Percentiles rank a stretch among this genome's conserved stretches.
Evolutionary conservation across 2,888 invertebrate genomes (phyloP).

Genomic region (Dione juno): DNA sequence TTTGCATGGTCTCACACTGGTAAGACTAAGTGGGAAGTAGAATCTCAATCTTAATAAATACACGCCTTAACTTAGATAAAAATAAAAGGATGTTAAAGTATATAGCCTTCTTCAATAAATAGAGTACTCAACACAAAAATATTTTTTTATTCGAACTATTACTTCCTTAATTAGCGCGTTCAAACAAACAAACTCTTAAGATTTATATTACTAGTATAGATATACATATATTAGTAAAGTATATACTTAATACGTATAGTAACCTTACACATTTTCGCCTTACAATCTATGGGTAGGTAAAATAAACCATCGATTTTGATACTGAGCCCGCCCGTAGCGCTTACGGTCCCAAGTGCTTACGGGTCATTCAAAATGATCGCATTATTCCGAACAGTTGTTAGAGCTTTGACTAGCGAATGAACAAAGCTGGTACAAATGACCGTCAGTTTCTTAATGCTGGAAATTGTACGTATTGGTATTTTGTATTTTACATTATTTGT

Average conservation of each 20-base stretch:
- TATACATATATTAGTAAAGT: too few species aligned
- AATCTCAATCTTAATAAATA: too few species aligned
- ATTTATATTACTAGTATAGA: too few species aligned
- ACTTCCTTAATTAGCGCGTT: too few species aligned
- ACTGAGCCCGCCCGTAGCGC: constrained; percentile 6
- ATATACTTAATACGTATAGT: not conserved
- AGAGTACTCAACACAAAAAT: too few species aligned
- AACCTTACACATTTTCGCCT: not conserved
- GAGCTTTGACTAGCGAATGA: constrained; percentile 17
- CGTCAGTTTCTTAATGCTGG: not conserved
- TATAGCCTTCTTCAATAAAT: too few species aligned
- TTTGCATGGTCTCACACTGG: too few species aligned
- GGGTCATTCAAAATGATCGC: constrained; percentile 24
- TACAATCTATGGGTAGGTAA: constrained; percentile 3
- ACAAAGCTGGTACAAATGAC: constrained; percentile 20
- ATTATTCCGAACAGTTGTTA: constrained; percentile 26
- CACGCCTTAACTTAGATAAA: too few species aligned
- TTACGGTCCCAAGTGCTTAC: constrained; percentile 17
- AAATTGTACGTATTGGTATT: not conserved
- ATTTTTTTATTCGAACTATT: too few species aligned
- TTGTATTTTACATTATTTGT: not conserved
- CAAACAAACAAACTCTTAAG: too few species aligned
- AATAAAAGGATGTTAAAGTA: too few species aligned
- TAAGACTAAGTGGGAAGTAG: too few species aligned
- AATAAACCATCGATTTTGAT: constrained; percentile 8